Conservation (phyloP, 2,888 invertebrate species). For the Pammene aurita region DNA sequence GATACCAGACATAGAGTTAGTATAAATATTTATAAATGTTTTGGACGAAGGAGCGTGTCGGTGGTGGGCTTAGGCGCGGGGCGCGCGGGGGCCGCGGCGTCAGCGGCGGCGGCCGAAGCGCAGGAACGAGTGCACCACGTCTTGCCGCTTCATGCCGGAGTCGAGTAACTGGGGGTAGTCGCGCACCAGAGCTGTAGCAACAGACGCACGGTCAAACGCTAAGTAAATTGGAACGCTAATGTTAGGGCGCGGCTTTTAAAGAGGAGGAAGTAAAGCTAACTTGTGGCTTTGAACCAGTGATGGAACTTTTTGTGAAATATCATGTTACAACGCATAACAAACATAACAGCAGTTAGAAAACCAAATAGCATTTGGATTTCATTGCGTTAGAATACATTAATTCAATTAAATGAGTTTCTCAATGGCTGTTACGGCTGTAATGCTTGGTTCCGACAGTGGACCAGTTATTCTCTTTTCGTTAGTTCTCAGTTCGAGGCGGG, state of each 20-base stretch:
- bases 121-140: conserved; percentile 95
- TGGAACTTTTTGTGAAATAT: neutral
- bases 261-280: too few relatives aligned
- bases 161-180: conserved; percentile 83
- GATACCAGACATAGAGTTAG: conserved; percentile 52
- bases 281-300: neutral
- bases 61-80: conserved; percentile 27
- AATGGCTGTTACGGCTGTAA: too few relatives aligned
- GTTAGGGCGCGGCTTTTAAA: too few relatives aligned
- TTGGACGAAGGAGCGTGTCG: conserved; percentile 69
- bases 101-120: conserved; percentile 93
- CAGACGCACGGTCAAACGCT: neutral
- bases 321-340: too few relatives aligned
- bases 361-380: too few relatives aligned
- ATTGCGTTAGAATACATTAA: too few relatives aligned
- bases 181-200: conserved; percentile 68
- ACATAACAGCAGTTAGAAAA: too few relatives aligned
- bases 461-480: too few relatives aligned
- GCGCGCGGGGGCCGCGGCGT: conserved; percentile 48
- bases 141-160: conserved; percentile 91
- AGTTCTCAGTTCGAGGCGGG: too few relatives aligned
- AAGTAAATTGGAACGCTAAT: too few relatives aligned
- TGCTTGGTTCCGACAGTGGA: too few relatives aligned
- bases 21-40: conserved; percentile 54
- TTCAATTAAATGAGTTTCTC: too few relatives aligned